A percentile compares a stretch with the other conserved stretches of the same genome.
Conservation (phyloP, 2,113 vertebrate genomes). For the Mormyrus iriodes region DNA sequence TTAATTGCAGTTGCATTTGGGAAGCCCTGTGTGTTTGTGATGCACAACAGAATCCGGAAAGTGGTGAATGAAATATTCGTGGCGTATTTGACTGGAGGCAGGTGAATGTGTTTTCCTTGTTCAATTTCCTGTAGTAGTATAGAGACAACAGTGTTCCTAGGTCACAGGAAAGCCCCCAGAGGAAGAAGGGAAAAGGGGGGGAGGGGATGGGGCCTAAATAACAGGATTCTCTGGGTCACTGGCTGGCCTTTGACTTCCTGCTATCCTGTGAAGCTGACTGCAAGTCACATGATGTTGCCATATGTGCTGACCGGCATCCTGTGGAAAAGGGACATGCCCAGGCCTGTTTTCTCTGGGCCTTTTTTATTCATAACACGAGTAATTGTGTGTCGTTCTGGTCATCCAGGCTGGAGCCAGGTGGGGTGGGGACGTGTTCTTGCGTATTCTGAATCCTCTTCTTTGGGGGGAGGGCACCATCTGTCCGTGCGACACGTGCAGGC, state of each 20-base stretch:
- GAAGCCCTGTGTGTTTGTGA: background rate
- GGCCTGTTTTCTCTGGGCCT: background rate
- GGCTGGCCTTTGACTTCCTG: slow-evolving; percentile 61
- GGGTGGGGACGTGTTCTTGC: background rate
- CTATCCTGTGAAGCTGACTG: slow-evolving; percentile 42
- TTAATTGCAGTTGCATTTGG: background rate
- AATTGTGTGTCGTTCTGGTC: background rate
- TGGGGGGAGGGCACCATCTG: background rate
- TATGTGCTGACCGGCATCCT: slow-evolving; percentile 4
- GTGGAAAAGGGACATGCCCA: background rate
- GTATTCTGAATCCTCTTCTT: background rate
- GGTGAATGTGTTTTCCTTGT: background rate
- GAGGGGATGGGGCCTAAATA: slow-evolving; percentile 45
- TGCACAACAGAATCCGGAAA: background rate
- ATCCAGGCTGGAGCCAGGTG: background rate
- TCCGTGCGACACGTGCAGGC: background rate
- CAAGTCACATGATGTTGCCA: slow-evolving; percentile 30
- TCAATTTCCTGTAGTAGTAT: background rate
- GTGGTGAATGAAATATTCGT: no score
- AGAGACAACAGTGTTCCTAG: background rate
- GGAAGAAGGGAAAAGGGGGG: slow-evolving; percentile 28
- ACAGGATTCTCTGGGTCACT: slow-evolving; percentile 62
- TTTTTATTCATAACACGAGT: background rate
- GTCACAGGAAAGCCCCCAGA: slow-evolving; percentile 22
- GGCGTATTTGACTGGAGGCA: background rate